Percentiles rank a stretch among this genome's conserved stretches.
Conservation (phyloP, 2,888 invertebrate species). For the Hemaris fuciformis region DNA sequence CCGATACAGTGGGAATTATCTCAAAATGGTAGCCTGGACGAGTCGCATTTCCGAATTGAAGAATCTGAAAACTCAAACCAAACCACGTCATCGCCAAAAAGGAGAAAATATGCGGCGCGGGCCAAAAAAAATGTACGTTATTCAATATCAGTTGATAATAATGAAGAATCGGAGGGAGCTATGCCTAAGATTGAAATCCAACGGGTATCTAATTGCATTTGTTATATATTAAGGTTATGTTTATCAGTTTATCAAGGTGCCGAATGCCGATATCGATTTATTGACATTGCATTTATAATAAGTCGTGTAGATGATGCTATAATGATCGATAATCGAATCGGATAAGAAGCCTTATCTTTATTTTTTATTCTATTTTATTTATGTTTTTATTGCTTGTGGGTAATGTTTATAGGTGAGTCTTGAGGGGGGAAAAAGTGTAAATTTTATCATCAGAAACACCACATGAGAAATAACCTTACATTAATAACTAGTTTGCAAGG, state of each 20-base stretch:
- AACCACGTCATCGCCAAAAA: slow-evolving; percentile 39
- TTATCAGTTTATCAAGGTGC: slow-evolving; percentile 22
- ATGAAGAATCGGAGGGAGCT: slow-evolving; percentile 43
- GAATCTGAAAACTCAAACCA: slow-evolving; percentile 49
- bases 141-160: slow-evolving; percentile 62
- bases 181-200: slow-evolving; percentile 68
- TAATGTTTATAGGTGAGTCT: not conserved
- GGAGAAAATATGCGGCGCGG: slow-evolving; percentile 51
- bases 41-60: slow-evolving; percentile 44
- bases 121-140: slow-evolving; percentile 69
- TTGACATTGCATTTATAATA: not conserved
- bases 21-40: slow-evolving; percentile 61
- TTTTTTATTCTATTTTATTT: not conserved
- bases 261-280: slow-evolving; percentile 21
- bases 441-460: not conserved
- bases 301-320: not conserved
- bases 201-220: slow-evolving; percentile 55
- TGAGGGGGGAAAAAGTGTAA: not conserved
- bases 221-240: slow-evolving; percentile 34
- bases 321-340: slow-evolving; percentile 26
- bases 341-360: not conserved
- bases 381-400: not conserved
- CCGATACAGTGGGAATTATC: slow-evolving; percentile 74
- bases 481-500: not conserved
- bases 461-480: not conserved